Conservation (phyloP, 2,888 invertebrate genomes). For the Drosophila eohydei region DNA sequence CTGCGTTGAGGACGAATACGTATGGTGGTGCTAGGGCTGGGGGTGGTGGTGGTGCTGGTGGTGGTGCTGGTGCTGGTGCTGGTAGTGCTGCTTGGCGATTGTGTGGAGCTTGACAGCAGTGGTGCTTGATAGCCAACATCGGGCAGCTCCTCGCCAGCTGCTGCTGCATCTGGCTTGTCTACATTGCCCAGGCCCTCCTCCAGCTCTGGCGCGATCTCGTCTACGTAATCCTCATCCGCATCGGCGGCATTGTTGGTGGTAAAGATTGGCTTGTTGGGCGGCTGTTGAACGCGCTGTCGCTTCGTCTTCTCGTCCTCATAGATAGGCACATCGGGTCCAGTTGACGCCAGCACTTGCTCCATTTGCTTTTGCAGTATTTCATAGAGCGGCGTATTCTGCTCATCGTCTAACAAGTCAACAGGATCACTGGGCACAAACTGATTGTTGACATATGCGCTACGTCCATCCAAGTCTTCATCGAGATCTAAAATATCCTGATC, state of each 20-base stretch:
- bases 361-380: constrained; percentile 78
- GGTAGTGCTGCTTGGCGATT: constrained; percentile 30
- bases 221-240: constrained; percentile 51
- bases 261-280: constrained; percentile 56
- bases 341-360: constrained; percentile 70
- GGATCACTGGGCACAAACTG: constrained; percentile 70
- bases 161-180: constrained; percentile 57
- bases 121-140: constrained; percentile 45
- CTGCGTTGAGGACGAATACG: constrained; percentile 48
- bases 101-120: constrained; percentile 1
- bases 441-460: constrained; percentile 80
- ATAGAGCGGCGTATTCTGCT: constrained; percentile 64
- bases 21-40: constrained; percentile 17
- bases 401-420: constrained; percentile 49
- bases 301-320: constrained; percentile 57
- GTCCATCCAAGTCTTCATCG: constrained; percentile 70
- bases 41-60: constrained; percentile 33
- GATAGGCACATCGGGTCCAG: constrained; percentile 56
- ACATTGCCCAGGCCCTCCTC: constrained; percentile 47
- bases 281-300: constrained; percentile 38
- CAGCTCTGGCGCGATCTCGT: constrained; percentile 34
- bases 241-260: constrained; percentile 46
- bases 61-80: constrained; percentile 34
- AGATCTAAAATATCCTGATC: constrained; percentile 43
- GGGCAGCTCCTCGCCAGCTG: constrained; percentile 20